These are phyloP conservation scores for Zosterops pallidus DNA, from an alignment of 2,113 vertebrate genomes.

Conservation along the genomic window DNA sequence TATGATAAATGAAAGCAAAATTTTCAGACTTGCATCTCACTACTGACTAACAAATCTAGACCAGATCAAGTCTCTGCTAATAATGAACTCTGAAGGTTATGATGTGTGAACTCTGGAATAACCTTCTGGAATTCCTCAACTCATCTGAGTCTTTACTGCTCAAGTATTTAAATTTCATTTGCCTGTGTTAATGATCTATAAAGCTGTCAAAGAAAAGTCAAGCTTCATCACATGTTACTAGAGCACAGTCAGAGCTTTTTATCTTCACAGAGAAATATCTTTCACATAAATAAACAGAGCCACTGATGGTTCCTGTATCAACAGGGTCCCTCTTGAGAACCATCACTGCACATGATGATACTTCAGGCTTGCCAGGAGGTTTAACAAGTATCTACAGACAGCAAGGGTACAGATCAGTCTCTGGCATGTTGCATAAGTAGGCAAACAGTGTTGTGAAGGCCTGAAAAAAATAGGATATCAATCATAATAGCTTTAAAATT, in stretches of 20 bases:
- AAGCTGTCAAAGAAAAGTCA: not conserved
- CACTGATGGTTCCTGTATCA: not conserved
- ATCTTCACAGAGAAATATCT: not conserved
- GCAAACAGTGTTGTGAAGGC: not conserved
- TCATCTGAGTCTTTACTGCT: not conserved
- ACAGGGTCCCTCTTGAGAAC: not conserved
- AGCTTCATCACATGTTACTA: not conserved
- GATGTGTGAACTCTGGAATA: not conserved
- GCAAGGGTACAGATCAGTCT: not conserved
- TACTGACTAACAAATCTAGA: not conserved
- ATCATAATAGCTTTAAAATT: not conserved
- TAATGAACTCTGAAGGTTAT: not conserved
- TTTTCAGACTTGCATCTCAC: not conserved
- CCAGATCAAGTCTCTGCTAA: not conserved
- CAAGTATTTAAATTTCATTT: not conserved
- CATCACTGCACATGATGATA: not conserved
- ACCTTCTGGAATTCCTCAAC: not conserved
- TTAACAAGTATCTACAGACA: not conserved
- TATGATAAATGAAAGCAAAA: rapidly evolving
- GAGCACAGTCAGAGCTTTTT: not conserved
- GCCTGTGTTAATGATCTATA: not conserved
- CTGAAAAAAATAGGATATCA: not conserved
- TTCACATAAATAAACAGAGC: not conserved
- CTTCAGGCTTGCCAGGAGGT: not conserved
- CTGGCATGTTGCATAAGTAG: not conserved